phyloP scores from a whole-genome alignment of 37 sponge, comb jelly and placozoan genomes.

The Chondrosia reniformis region DNA sequence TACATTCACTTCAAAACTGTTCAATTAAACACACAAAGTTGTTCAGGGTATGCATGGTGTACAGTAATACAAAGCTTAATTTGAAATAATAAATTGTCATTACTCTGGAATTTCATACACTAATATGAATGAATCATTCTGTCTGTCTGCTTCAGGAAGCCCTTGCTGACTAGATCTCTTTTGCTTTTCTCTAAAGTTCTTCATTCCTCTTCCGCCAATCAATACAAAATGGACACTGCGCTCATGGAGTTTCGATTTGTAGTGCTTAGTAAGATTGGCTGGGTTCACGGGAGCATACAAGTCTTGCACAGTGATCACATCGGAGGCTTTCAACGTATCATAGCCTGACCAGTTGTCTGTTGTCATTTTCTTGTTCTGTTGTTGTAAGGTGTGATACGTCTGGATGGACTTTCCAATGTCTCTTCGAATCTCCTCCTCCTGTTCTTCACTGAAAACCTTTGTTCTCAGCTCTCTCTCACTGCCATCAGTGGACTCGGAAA shows the following conservation, averaged over 20 bases:
- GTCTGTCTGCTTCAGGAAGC: constrained; percentile 1
- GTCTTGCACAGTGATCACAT: not conserved
- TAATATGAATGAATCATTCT: not conserved
- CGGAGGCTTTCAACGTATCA: not conserved
- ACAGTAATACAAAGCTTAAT: not conserved
- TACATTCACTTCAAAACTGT: too few relatives aligned
- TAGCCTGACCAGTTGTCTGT: not conserved
- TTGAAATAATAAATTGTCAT: not conserved
- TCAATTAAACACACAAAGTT: too few relatives aligned
- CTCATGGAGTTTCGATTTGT: not conserved
- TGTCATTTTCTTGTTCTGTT: too few relatives aligned
- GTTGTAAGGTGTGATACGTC: not conserved
- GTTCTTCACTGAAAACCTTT: not conserved
- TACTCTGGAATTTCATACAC: not conserved
- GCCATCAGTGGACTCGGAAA: not conserved
- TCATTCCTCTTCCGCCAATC: constrained; percentile 51
- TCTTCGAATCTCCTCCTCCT: not conserved
- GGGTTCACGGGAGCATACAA: constrained; percentile 7
- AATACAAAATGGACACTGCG: constrained; percentile 39
- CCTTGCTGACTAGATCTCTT: not conserved
- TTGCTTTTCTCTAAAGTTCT: constrained; percentile 14
- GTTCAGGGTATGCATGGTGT: too few relatives aligned
- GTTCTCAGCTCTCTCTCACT: not conserved
- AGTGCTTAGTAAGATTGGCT: not conserved
- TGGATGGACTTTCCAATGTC: not conserved